Percentiles rank a stretch among this genome's conserved stretches.
These are phyloP conservation scores for Hipparchia sbordonii DNA, from an alignment of 2,888 invertebrate genomes.

Conservation along the genomic window DNA sequence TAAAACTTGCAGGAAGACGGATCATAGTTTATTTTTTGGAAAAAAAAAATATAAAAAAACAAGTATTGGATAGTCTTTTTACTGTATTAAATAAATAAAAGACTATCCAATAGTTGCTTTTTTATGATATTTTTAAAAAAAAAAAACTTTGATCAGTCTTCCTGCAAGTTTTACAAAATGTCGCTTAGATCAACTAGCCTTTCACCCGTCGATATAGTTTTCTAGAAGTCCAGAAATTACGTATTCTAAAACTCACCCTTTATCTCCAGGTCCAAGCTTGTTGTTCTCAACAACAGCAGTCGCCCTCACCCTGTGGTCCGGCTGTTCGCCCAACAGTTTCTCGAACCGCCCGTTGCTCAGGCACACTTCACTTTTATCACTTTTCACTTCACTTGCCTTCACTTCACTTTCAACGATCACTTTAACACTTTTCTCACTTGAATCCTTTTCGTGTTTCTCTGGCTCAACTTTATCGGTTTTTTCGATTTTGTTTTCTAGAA, in stretches of 20 bases:
- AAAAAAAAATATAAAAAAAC: no score
- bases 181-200: no score
- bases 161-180: no score
- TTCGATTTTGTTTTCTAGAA: conserved; percentile 42
- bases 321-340: conserved; percentile 86
- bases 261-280: conserved; percentile 82
- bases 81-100: no score
- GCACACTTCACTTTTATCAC: conserved; percentile 73
- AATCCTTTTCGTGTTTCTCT: conserved; percentile 72
- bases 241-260: conserved; percentile 71
- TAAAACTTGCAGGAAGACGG: no score
- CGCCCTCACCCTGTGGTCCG: conserved; percentile 84
- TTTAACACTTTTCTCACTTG: conserved; percentile 69
- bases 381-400: conserved; percentile 65
- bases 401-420: conserved; percentile 61
- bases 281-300: conserved; percentile 84
- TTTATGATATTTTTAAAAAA: no score
- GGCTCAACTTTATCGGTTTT: conserved; percentile 57
- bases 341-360: conserved; percentile 88
- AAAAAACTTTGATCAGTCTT: no score
- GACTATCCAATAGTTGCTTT: no score
- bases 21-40: no score
- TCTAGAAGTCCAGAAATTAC: neutral
- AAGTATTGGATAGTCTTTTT: no score
- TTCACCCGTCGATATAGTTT: no score